These are phyloP conservation scores for Bombylius discolor DNA, from an alignment of 2,888 invertebrate genomes.

Conservation along the genomic window DNA sequence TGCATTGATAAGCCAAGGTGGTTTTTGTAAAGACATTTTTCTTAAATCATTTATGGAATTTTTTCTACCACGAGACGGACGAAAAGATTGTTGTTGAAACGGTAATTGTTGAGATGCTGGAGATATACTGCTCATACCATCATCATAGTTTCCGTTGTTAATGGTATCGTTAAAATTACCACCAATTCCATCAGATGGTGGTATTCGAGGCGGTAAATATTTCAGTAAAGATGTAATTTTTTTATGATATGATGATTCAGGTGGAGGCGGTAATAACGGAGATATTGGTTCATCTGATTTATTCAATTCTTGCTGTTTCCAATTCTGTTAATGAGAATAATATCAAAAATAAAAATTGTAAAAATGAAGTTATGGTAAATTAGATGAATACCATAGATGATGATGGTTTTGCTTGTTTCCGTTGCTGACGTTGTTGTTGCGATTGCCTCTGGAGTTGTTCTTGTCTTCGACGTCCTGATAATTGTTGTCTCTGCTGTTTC, in stretches of 20 bases:
- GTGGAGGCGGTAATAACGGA: background rate
- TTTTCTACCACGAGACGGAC: slow-evolving; percentile 6
- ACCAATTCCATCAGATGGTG: background rate
- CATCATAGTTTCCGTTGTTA: background rate
- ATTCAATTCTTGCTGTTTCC: background rate
- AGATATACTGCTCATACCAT: background rate
- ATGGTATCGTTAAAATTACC: background rate
- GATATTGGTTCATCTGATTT: background rate
- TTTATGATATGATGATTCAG: background rate
- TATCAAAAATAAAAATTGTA: background rate
- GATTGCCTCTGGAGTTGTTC: background rate
- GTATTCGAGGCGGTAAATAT: background rate
- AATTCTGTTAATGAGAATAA: background rate
- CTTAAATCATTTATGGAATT: slow-evolving; percentile 7
- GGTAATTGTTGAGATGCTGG: slow-evolving; percentile 4
- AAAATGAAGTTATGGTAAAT: background rate
- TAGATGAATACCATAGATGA: background rate
- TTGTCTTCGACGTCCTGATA: background rate
- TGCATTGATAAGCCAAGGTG: background rate
- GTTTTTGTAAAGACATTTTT: slow-evolving; percentile 6
- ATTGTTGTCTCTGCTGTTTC: background rate
- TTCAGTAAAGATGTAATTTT: background rate
- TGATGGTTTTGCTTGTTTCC: background rate
- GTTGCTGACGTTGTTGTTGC: background rate
- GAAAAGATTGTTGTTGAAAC: background rate